Evolutionary conservation across 2,113 vertebrate genomes (phyloP), one percentile per base, ranked within the genome.

Genomic region (Antennarius striatus): DNA sequence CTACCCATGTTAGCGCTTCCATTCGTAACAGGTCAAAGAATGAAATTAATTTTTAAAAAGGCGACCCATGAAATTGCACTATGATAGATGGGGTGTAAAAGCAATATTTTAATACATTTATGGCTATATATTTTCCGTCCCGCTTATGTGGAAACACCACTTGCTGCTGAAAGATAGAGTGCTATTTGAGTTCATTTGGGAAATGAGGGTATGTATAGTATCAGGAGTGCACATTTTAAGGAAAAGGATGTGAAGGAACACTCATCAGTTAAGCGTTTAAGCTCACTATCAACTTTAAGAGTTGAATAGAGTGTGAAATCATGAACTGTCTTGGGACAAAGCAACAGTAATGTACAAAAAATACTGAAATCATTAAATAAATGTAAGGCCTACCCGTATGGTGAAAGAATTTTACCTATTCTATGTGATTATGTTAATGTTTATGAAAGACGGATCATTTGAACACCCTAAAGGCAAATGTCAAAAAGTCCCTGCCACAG

Each of bases 101-200:
- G 94, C 93, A 94, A 94, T 94, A 95, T 95, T 95, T 95, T 94
- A 96, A 95, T 94, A 92, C 92, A 94, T 94, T 94, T 93, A 71
- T 64, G 65, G 57, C 68, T 61, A 79, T 82, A 74, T 75, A 72
- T 48, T 75, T 75, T 62, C 59, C 68, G 52, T 66, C 57, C 32
- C 32, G 5, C 32, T 36, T 67, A 82, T 70, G 36, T 56, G 63
- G 68, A 62, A 77, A 64, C 40, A 60, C 30, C n/a, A 53, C 32
- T 63, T 61, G 54, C 60, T 43, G 45, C 40, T 64, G 46, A 73
- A 77, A 73, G 65, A 56, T 52, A 4, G 43, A 65, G 55, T 50
- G 51, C 36, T 12, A 70, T 64, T 62, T 77, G 67, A 69, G 52
- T 70, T 70, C 28, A 53, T 74, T 74, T 68, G 55, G 72, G 16